A percentile compares a stretch with the other conserved stretches of the same genome.
Conservation (phyloP, 2,113 vertebrate species). For the Lutjanus erythropterus region DNA sequence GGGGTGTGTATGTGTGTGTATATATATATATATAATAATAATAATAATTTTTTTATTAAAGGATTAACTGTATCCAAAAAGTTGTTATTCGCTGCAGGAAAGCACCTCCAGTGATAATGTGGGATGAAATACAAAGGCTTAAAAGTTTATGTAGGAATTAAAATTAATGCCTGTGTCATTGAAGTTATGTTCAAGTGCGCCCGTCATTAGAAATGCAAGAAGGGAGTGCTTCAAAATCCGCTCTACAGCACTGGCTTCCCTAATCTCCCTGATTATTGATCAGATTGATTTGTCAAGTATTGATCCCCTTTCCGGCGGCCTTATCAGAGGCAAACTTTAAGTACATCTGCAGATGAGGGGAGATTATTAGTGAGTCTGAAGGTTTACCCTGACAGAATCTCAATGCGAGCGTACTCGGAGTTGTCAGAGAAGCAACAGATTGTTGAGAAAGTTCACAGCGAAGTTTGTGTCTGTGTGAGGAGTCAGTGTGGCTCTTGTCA, state of each 20-base stretch:
- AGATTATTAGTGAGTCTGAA: constrained; percentile 64
- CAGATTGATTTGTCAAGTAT: constrained; percentile 72
- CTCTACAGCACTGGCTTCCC: constrained; percentile 19
- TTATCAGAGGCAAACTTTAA: constrained; percentile 76
- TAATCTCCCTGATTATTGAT: constrained; percentile 77
- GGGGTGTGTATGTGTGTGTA: too few species aligned
- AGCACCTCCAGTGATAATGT: constrained; percentile 11
- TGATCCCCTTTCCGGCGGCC: constrained; percentile 62
- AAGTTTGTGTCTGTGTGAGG: constrained; percentile 25
- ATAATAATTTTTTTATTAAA: too few species aligned
- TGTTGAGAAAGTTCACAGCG: constrained; percentile 47
- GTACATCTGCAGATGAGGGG: constrained; percentile 69
- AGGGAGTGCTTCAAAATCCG: constrained; percentile 45
- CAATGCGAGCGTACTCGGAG: constrained; percentile 41
- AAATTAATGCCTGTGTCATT: constrained; percentile 37
- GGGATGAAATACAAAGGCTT: constrained; percentile 27
- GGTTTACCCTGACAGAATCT: constrained; percentile 69
- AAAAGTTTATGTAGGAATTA: constrained; percentile 35
- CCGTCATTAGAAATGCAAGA: constrained; percentile 47
- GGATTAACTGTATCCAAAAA: constrained; percentile 26
- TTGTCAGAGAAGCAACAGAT: constrained; percentile 39
- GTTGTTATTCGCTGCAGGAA: constrained; percentile 23
- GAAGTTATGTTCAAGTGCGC: constrained; percentile 41
- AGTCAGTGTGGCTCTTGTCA: constrained; percentile 30
- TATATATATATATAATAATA: too few species aligned